Evolutionary conservation across 2,113 vertebrate species (phyloP).

Genomic region (Prinia subflava): DNA sequence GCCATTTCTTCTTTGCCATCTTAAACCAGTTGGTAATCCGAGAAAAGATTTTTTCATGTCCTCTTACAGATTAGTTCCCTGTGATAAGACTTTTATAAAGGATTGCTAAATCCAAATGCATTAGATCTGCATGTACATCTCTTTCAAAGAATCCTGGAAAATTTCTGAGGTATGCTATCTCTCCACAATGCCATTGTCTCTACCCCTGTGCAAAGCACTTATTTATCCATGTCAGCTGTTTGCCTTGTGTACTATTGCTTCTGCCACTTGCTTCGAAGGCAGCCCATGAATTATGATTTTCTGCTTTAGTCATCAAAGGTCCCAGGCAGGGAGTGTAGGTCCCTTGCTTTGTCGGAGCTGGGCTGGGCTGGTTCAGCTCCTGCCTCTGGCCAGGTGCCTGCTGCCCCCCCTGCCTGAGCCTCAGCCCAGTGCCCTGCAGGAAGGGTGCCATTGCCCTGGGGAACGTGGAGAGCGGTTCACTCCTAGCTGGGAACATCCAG

Average conservation of each 20-base stretch:
- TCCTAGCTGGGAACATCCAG: neutral
- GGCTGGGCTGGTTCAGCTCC: neutral
- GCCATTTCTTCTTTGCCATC: neutral
- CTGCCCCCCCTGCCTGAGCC: neutral
- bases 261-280: neutral
- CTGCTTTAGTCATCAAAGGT: neutral
- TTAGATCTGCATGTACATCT: neutral
- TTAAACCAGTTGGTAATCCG: neutral
- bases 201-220: neutral
- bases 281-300: neutral
- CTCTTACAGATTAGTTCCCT: neutral
- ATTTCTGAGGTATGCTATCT: neutral
- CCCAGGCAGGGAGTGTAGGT: neutral
- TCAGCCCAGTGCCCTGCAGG: accelerated
- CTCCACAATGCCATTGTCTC: neutral
- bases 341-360: accelerated
- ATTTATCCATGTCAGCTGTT: neutral
- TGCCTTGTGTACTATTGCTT: neutral
- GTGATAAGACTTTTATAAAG: neutral
- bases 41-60: neutral
- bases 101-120: neutral
- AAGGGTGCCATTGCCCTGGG: accelerated
- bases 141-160: neutral
- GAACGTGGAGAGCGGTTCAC: neutral
- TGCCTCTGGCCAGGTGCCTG: neutral